Base-by-base conservation (phyloP, 2,797 vertebrate species). In the Scleropages formosus region DNA sequence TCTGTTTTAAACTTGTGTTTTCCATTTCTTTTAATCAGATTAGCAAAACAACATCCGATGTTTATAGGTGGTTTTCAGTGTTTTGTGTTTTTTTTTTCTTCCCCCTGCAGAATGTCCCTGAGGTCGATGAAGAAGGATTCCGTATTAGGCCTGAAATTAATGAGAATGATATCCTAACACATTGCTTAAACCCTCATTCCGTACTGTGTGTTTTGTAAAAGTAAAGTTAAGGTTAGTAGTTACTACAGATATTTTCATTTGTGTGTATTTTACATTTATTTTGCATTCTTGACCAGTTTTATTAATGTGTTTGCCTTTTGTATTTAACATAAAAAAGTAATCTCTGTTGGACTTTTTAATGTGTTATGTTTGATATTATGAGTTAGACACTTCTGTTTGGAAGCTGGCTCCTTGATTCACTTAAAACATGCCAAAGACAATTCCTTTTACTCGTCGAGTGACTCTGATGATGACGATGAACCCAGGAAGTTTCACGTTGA, bases 371-470 rank as follows among this genome's bases (percentile, higher is more conserved):
- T 4, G 2, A 46, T 18, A 60, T 72, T 31, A 59, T 10, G 26
- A 59, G 16, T 18, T 39, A 39, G 9, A 56, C 39, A 22, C 11
- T 20, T 72, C 18, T 72, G 27, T 72, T 53, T 1, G 27, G 72
- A 77, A 18, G 22, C 16, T 11, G 61, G 49, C 72, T 83, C 88
- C 87, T 93, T 93, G 88, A 92, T 89, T 85, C 46, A 77, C 67
- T 66, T 79, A 77, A 89, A 87, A 98, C 96, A 96, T 97, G 92
- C 94, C 96, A 98, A 98, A 98, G 94, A 96, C 82, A 98, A 96
- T 78, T 92, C 95, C 85, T 99, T 98, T 89, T 96, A 96, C 79
- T 96, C 96, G 74, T 97, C 95, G 87, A 98, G 94, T 81, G 97
- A 98, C 88, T 97, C 95, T 0, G 96, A 97, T 71, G 95, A 96